Evolutionary conservation across 2,797 vertebrate genomes (phyloP).

Genomic region (Gadopsis marmoratus): DNA sequence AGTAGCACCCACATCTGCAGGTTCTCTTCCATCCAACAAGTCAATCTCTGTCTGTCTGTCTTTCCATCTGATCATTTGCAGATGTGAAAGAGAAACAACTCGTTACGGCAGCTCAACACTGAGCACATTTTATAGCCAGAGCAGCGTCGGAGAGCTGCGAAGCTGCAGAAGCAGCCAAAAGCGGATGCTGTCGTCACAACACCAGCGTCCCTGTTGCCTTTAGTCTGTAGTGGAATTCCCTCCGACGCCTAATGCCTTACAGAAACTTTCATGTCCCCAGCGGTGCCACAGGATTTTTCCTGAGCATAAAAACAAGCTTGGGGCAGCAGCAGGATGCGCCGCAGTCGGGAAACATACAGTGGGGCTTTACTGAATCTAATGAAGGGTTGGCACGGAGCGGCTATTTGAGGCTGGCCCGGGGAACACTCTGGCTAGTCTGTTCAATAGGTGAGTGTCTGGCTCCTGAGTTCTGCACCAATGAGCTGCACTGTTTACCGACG

Average conservation of each 20-base stretch:
- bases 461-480: constrained; percentile 64
- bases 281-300: constrained; percentile 68
- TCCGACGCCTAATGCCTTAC: constrained; percentile 76
- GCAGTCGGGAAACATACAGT: constrained; percentile 65
- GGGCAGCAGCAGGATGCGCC: constrained; percentile 62
- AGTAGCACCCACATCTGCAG: neutral
- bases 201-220: constrained; percentile 72
- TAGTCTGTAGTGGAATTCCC: constrained; percentile 75
- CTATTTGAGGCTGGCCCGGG: constrained; percentile 66
- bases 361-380: constrained; percentile 72
- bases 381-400: constrained; percentile 79
- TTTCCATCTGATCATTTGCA: constrained; percentile 63
- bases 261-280: constrained; percentile 74
- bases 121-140: constrained; percentile 50
- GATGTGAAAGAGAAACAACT: constrained; percentile 61
- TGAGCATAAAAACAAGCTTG: constrained; percentile 62
- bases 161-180: constrained; percentile 52
- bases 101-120: constrained; percentile 43
- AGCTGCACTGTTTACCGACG: constrained; percentile 71
- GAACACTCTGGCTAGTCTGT: constrained; percentile 67
- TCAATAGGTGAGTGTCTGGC: constrained; percentile 79
- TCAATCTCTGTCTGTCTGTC: constrained; percentile 21
- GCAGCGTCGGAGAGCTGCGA: constrained; percentile 44
- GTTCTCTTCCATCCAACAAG: constrained; percentile 13
- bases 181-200: constrained; percentile 70